Evolutionary conservation across 2,113 vertebrate genomes (phyloP).

Genomic region (Anser cygnoides): DNA sequence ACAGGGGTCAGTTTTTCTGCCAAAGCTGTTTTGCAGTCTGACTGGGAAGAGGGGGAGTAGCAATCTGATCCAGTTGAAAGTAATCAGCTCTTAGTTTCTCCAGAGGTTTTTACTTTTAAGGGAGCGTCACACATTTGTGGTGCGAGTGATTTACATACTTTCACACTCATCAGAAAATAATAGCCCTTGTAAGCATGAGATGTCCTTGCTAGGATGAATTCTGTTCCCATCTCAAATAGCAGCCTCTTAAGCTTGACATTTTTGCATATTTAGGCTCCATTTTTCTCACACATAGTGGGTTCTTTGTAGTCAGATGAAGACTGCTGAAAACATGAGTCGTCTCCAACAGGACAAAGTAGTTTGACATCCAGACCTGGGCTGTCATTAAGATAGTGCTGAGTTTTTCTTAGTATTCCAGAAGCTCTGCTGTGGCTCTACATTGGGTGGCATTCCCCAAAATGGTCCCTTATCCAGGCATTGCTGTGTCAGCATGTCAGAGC

Average conservation of each 20-base stretch:
- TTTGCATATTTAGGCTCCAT: neutral
- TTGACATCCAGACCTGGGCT: rapidly evolving
- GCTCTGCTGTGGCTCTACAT: neutral
- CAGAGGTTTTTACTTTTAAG: neutral
- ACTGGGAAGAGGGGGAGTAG: neutral
- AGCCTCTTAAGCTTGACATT: neutral
- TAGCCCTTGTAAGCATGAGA: neutral
- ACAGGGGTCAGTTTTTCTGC: neutral
- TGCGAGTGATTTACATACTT: neutral
- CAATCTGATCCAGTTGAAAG: neutral
- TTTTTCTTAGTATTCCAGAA: neutral
- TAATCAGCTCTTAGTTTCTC: neutral
- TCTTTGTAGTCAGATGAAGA: neutral
- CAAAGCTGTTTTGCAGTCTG: neutral
- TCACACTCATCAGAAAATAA: neutral
- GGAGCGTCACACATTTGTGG: neutral
- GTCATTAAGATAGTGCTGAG: neutral
- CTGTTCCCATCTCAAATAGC: neutral
- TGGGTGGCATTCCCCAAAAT: neutral
- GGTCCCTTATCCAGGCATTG: neutral
- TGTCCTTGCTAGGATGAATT: neutral
- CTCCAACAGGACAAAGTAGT: neutral
- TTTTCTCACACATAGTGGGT: neutral
- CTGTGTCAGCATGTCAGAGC: neutral
- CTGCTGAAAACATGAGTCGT: neutral